These are phyloP conservation scores for Coccyzus lansbergi DNA, from an alignment of 2,797 vertebrate genomes.

Conservation along the genomic window DNA sequence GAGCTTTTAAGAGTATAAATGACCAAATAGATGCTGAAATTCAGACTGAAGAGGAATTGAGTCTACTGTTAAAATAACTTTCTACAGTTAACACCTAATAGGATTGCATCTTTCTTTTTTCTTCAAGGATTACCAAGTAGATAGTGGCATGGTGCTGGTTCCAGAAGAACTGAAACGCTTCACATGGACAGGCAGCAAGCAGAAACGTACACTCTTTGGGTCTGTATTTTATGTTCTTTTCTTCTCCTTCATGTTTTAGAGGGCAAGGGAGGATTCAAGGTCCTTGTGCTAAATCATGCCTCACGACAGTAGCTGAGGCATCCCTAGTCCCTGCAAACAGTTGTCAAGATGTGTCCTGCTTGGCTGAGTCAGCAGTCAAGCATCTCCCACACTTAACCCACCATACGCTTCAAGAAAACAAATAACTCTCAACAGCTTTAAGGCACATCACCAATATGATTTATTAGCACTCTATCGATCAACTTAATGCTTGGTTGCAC, in stretches of 20 bases:
- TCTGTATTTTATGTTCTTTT: constrained; percentile 65
- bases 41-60: neutral
- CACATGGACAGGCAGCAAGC: constrained; percentile 79
- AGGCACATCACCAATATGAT: neutral
- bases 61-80: neutral
- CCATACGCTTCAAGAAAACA: neutral
- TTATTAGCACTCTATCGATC: neutral
- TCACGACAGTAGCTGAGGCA: neutral
- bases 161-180: constrained; percentile 86
- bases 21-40: neutral
- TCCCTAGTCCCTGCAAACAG: neutral
- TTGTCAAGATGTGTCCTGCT: neutral
- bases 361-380: neutral
- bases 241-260: neutral
- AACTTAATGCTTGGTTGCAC: neutral
- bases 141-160: constrained; percentile 85
- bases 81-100: neutral
- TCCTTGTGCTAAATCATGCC: neutral
- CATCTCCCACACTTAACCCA: neutral
- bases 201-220: constrained; percentile 71
- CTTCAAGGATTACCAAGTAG: constrained; percentile 85
- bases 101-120: neutral
- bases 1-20: neutral
- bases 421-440: rapidly evolving
- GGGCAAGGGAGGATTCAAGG: neutral